A percentile compares a stretch with the other conserved stretches of the same genome.
Evolutionary conservation across 2,797 vertebrate genomes (phyloP).

Genomic region (Enteromius viviparus): DNA sequence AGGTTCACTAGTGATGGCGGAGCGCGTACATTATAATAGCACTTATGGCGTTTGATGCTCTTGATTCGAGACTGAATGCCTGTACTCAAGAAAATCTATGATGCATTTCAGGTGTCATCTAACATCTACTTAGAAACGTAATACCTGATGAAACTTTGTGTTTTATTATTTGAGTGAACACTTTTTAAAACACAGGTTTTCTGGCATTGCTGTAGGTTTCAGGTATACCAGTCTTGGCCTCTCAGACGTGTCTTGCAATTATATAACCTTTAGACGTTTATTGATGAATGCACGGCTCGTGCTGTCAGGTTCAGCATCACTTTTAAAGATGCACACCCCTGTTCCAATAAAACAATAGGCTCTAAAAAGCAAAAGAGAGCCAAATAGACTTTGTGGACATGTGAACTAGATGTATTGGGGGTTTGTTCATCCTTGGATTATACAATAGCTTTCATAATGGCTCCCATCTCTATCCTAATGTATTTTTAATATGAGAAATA

Average conservation of each 20-base stretch:
- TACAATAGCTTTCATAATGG: constrained; percentile 1
- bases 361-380: neutral
- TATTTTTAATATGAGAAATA: constrained; percentile 12
- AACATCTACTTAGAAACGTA: constrained; percentile 15
- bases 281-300: neutral
- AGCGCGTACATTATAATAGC: neutral
- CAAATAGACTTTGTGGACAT: neutral
- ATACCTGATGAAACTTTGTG: constrained; percentile 14
- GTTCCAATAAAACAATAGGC: neutral
- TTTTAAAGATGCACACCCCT: neutral
- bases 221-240: neutral
- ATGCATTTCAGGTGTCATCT: constrained; percentile 19
- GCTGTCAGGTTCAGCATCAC: neutral
- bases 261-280: constrained; percentile 3
- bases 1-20: neutral
- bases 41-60: constrained; percentile 8
- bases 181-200: constrained; percentile 3
- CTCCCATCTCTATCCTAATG: constrained; percentile 17
- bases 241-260: neutral
- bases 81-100: constrained; percentile 26
- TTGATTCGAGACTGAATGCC: constrained; percentile 14
- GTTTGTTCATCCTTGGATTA: constrained; percentile 4
- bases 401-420: neutral
- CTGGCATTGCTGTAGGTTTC: constrained; percentile 10
- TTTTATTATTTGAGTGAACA: constrained; percentile 10